These are phyloP conservation scores for Hippopotamus amphibius DNA, from an alignment of 2,113 vertebrate genomes.

Conservation along the genomic window DNA sequence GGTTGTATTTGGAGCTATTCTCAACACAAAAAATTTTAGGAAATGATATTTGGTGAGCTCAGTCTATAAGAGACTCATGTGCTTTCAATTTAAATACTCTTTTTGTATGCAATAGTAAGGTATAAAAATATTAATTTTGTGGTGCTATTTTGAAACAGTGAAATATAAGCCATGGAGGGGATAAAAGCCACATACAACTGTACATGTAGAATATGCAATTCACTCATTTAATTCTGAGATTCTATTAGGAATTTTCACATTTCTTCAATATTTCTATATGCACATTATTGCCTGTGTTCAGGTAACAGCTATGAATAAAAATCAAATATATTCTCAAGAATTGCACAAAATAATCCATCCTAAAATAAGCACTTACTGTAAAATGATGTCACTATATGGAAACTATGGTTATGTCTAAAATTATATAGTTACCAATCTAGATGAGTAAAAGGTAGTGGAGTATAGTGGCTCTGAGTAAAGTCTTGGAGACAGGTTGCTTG, in stretches of 20 bases:
- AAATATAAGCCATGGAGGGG: not conserved
- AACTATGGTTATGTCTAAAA: not conserved
- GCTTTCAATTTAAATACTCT: not conserved
- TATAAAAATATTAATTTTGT: not conserved
- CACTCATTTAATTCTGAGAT: slow-evolving; percentile 15
- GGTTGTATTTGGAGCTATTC: not conserved
- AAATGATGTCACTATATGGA: not conserved
- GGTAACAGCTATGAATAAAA: not conserved
- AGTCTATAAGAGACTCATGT: not conserved
- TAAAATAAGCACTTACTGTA: not conserved
- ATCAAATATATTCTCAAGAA: not conserved
- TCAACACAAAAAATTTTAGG: not conserved
- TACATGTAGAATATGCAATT: not conserved
- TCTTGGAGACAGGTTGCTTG: not conserved
- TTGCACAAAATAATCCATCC: not conserved
- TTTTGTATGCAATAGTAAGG: not conserved
- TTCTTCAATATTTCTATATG: not conserved
- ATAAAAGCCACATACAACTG: not conserved
- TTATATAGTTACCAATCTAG: not conserved
- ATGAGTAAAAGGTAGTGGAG: not conserved
- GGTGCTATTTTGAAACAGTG: not conserved
- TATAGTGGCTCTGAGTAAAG: not conserved
- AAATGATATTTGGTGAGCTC: not conserved
- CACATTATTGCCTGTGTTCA: not conserved
- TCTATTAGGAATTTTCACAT: not conserved